Conservation (phyloP, 1,140 invertebrate species). For the Elymnias hypermnestra region DNA sequence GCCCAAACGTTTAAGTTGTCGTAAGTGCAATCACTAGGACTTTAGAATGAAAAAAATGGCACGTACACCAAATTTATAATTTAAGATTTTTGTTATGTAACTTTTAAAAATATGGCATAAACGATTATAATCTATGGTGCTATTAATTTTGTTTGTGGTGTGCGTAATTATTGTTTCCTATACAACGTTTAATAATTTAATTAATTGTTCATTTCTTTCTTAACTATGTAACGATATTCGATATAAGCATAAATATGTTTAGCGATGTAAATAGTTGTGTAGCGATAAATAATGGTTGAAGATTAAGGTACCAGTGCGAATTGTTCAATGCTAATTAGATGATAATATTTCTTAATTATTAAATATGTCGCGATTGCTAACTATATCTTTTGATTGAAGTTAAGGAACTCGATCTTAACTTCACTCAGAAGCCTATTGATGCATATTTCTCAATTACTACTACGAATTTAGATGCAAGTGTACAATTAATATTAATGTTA, state of each 20-base stretch:
- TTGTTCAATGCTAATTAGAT: not conserved
- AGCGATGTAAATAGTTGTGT: not conserved
- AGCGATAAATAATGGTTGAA: not conserved
- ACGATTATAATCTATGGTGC: slow-evolving; percentile 44
- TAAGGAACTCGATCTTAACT: too few relatives aligned
- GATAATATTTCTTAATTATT: not conserved
- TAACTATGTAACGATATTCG: too few relatives aligned
- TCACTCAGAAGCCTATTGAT: too few relatives aligned
- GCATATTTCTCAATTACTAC: too few relatives aligned
- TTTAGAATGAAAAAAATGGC: not conserved
- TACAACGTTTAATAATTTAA: slow-evolving; percentile 8
- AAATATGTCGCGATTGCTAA: too few relatives aligned
- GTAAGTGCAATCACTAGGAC: slow-evolving; percentile 7
- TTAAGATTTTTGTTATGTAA: not conserved
- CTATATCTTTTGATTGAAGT: too few relatives aligned
- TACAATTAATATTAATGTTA: too few relatives aligned
- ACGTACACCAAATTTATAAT: not conserved
- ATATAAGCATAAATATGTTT: too few relatives aligned
- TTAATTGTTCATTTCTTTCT: slow-evolving; percentile 1
- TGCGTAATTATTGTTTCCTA: slow-evolving; percentile 11
- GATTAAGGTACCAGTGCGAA: not conserved
- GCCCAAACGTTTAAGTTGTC: not conserved
- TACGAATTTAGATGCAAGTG: too few relatives aligned
- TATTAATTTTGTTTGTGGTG: slow-evolving; percentile 31
- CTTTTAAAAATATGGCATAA: slow-evolving; percentile 15